Evolutionary conservation across 2,113 vertebrate genomes (phyloP).

Genomic region (Dasyprocta punctata): DNA sequence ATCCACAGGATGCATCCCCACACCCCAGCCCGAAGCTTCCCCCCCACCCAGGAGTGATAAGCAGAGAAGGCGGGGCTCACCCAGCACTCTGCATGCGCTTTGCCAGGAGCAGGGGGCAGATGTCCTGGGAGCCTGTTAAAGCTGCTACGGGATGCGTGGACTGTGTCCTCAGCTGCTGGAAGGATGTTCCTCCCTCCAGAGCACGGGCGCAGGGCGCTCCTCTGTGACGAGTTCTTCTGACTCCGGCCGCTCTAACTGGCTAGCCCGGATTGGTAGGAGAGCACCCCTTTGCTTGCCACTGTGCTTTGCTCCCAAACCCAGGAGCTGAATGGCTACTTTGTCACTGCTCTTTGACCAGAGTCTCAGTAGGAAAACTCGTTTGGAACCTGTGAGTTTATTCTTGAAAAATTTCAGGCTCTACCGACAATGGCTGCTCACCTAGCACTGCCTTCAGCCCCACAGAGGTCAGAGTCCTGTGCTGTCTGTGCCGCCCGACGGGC

Average conservation of each 20-base stretch:
- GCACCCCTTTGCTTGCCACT: not conserved
- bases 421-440: not conserved
- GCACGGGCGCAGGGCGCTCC: not conserved
- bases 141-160: not conserved
- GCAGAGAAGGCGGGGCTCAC: not conserved
- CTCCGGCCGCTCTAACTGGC: not conserved
- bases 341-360: constrained; percentile 4
- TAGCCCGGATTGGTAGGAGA: not conserved
- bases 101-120: not conserved
- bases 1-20: not conserved
- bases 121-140: not conserved
- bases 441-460: not conserved
- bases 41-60: not conserved
- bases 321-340: not conserved
- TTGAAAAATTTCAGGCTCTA: not conserved
- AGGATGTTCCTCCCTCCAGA: not conserved
- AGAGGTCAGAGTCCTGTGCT: not conserved
- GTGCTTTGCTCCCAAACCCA: not conserved
- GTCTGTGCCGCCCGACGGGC: no score
- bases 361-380: not conserved
- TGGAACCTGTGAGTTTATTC: not conserved
- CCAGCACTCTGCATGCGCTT: not conserved
- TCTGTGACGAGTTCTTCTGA: not conserved
- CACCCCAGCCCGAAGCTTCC: not conserved
- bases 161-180: not conserved